Conservation (phyloP, 1,140 invertebrate species). For the Arion vulgaris region DNA sequence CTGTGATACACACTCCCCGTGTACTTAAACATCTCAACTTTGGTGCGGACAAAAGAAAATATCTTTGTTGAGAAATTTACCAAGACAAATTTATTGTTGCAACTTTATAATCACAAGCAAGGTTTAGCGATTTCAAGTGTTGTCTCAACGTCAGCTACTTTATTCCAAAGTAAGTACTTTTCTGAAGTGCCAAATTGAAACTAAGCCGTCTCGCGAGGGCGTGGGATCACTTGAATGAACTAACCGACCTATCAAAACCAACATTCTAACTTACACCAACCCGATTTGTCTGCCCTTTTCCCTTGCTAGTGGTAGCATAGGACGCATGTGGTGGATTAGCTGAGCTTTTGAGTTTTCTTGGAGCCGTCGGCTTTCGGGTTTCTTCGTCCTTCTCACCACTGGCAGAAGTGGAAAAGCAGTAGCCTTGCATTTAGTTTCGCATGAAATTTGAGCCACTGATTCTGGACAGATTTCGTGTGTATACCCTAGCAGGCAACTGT, state of each 20-base stretch:
- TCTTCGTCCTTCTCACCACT: too few species aligned
- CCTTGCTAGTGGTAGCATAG: not conserved
- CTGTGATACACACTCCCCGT: not conserved
- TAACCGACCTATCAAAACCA: conserved; percentile 11
- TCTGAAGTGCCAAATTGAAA: not conserved
- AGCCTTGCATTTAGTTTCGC: not conserved
- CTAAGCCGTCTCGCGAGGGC: not conserved
- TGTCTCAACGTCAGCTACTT: not conserved
- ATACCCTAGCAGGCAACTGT: too few species aligned
- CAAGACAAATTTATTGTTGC: not conserved
- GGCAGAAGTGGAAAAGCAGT: not conserved
- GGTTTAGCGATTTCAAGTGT: not conserved
- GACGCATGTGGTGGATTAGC: not conserved
- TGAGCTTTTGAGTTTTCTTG: not conserved
- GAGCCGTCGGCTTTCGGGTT: not conserved
- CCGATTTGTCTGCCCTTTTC: conserved; percentile 5
- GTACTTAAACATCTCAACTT: not conserved
- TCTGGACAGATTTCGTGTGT: too few species aligned
- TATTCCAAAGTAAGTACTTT: not conserved
- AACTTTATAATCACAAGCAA: not conserved
- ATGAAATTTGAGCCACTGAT: not conserved
- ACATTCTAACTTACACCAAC: conserved; percentile 9
- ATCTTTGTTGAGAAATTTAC: too few species aligned
- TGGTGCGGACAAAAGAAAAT: not conserved
- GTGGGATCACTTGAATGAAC: conserved; percentile 7